Conservation (phyloP, 2,113 vertebrate genomes). For the Lagenorhynchus albirostris region DNA sequence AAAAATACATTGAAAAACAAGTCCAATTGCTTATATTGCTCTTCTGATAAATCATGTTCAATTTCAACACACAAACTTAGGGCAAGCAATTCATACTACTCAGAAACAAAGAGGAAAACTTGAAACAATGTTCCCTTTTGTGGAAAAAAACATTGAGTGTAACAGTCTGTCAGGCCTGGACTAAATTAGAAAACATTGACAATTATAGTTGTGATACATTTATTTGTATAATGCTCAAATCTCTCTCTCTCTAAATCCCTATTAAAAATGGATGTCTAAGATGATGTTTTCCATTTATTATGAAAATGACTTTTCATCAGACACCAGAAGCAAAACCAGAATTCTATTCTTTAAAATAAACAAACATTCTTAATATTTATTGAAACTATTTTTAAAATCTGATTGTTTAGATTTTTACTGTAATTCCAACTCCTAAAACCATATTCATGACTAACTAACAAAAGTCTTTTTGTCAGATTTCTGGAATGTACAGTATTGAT, state of each 20-base stretch:
- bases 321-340: not conserved
- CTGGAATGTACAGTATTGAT: constrained; percentile 83
- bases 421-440: constrained; percentile 3
- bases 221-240: constrained; percentile 4
- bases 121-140: not conserved
- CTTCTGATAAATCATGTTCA: constrained; percentile 4
- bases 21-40: not conserved
- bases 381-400: constrained; percentile 9
- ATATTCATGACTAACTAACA: not conserved
- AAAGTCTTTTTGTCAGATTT: constrained; percentile 80
- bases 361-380: not conserved
- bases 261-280: not conserved
- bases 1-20: constrained; percentile 26
- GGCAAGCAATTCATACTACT: not conserved
- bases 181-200: not conserved
- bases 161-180: not conserved
- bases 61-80: not conserved
- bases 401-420: not conserved
- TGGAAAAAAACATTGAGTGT: not conserved
- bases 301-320: not conserved
- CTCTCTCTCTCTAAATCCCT: not conserved
- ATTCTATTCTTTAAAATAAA: constrained; percentile 34
- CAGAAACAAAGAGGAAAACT: not conserved
- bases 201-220: not conserved
- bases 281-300: not conserved